phyloP scores from a whole-genome alignment of 2,888 invertebrate species.

The Nectonema munidae region DNA sequence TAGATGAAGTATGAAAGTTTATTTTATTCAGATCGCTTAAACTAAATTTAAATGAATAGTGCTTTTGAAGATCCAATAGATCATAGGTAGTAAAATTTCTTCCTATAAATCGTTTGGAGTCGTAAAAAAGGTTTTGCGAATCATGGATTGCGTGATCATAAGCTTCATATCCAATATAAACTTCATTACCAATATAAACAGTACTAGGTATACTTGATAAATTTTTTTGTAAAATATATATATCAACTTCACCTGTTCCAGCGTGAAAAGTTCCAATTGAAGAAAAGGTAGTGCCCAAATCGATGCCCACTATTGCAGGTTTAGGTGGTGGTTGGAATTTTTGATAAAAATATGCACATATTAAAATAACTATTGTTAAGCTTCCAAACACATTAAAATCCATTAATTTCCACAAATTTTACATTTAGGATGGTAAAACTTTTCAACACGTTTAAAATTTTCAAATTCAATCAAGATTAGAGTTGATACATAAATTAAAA shows the following conservation, averaged over 20 bases:
- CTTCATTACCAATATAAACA: slow-evolving; percentile 24
- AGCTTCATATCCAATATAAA: slow-evolving; percentile 26
- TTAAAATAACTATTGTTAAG: too few species aligned
- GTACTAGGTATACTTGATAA: slow-evolving; percentile 27
- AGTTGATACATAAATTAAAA: too few species aligned
- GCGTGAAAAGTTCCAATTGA: slow-evolving; percentile 27
- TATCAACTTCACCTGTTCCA: slow-evolving; percentile 24
- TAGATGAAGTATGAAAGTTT: too few species aligned
- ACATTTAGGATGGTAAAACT: too few species aligned
- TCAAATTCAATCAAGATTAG: too few species aligned
- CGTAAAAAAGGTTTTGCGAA: slow-evolving; percentile 26
- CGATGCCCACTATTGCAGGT: slow-evolving; percentile 27
- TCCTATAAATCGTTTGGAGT: slow-evolving; percentile 28
- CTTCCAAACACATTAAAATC: too few species aligned
- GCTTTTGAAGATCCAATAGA: slow-evolving; percentile 19
- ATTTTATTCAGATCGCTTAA: too few species aligned
- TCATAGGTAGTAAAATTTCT: slow-evolving; percentile 23
- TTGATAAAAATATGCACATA: slow-evolving; percentile 27
- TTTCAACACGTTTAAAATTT: too few species aligned
- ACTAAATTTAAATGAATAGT: slow-evolving; percentile 23
- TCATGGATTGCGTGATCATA: slow-evolving; percentile 25
- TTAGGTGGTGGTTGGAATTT: slow-evolving; percentile 26
- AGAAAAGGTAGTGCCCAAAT: slow-evolving; percentile 27
- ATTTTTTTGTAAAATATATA: slow-evolving; percentile 24
- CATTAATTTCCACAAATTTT: too few species aligned